Conservation (phyloP, 2,888 invertebrate species). For the Tipula vernalis region DNA sequence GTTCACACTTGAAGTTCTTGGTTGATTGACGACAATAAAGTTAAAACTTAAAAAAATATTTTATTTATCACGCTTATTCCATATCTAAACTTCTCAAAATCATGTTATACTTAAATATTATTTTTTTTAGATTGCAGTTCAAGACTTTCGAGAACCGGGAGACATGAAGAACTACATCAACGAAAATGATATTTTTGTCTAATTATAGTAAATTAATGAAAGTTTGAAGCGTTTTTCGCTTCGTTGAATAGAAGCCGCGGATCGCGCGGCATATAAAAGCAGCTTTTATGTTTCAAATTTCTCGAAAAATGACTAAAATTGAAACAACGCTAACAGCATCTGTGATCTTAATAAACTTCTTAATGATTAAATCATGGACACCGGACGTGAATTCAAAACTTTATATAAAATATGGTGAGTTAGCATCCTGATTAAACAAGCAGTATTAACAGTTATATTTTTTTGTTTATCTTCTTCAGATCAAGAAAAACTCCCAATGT, state of each 20-base stretch:
- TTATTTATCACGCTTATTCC: no score
- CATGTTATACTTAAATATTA: not conserved
- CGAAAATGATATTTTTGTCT: not conserved
- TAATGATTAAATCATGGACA: conserved; percentile 42
- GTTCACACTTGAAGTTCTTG: no score
- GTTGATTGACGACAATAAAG: no score
- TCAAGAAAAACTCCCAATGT: conserved; percentile 59
- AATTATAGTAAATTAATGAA: not conserved
- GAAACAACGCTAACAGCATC: not conserved
- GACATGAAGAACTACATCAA: not conserved
- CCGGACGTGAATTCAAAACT: conserved; percentile 58
- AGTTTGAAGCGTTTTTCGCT: not conserved
- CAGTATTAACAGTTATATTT: not conserved
- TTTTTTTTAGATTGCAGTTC: not conserved
- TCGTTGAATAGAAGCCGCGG: not conserved
- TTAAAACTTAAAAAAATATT: no score
- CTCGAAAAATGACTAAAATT: not conserved
- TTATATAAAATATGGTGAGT: conserved; percentile 48
- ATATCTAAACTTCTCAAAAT: no score
- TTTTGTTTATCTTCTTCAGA: conserved; percentile 38
- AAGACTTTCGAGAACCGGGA: not conserved
- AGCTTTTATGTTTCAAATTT: not conserved
- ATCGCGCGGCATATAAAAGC: not conserved
- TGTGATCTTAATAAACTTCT: not conserved
- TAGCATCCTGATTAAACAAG: not conserved